Evolutionary conservation across 2,797 vertebrate genomes (phyloP), one percentile per base, ranked within the genome.

Genomic region (Peromyscus melanophrys): DNA sequence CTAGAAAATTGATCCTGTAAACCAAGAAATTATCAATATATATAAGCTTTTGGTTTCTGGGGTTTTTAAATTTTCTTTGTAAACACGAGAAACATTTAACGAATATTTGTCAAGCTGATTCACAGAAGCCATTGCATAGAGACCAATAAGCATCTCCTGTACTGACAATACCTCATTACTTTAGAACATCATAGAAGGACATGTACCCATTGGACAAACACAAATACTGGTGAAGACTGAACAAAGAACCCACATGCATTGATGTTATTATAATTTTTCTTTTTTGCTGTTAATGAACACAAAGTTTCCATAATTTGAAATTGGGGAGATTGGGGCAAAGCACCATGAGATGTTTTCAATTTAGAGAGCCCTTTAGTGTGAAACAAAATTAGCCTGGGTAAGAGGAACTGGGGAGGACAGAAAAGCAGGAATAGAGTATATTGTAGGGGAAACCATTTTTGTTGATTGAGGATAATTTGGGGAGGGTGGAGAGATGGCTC

Each of bases 1-100:
- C 95, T n/a, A 69, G 61, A 65, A 80, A 95, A 92, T 81, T 75
- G 93, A 71, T 29, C 84, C 40, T 77, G 63, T 34, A 90, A 96
- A 78, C 78, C 52, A 95, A 83, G 52, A 52, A 7, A 34, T 78
- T 63, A 83, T 75, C 43, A 81, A 85, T 23, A 92, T 67, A 92
- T 84, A 82, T 73, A 94, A 96, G 10, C 1, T 52, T 90, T 92
- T 73, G 29, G 1, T 75, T 93, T 94, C 31, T 67, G 3, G 4
- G 55, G 14, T 57, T 57, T 34, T 90, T 67, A 67, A 49, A 96
- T 86, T 90, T 78, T 94, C 75, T 96, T 89, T 95, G 65, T 85
- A 97, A 90, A 91, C 10, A 73, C 78, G 86, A 75, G 23, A 21
- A 17, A 55, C 27, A 73, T 78, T 88, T 86, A 90, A 55, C 90